Conservation (phyloP, 1,140 invertebrate genomes). For the Drosophila bocki region DNA sequence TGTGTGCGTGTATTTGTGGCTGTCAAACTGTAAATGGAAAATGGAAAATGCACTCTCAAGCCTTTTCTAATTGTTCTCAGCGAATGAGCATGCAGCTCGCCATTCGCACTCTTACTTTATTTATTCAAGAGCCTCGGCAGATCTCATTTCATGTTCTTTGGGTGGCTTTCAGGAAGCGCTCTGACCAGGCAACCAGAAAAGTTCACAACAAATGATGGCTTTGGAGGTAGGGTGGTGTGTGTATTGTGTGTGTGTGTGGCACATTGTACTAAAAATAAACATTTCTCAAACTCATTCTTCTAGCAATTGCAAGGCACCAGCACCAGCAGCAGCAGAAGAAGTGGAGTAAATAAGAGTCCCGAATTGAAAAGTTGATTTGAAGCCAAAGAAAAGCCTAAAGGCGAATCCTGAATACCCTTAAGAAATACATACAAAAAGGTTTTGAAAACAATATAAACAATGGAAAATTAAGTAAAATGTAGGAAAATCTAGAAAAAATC, state of each 20-base stretch:
- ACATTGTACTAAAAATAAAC: conserved; percentile 77
- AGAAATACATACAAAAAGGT: neutral
- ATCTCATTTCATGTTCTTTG: conserved; percentile 77
- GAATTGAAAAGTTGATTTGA: conserved; percentile 44
- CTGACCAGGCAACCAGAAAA: conserved; percentile 67
- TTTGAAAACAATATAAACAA: neutral
- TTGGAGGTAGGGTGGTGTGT: neutral
- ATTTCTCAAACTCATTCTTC: conserved; percentile 57
- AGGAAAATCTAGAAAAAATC: no score
- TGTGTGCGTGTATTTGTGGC: neutral
- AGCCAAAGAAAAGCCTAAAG: neutral
- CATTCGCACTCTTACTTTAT: conserved; percentile 45
- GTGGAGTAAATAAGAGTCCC: conserved; percentile 43
- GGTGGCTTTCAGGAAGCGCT: conserved; percentile 62
- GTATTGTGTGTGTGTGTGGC: conserved; percentile 35
- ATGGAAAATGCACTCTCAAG: conserved; percentile 26
- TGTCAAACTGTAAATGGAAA: conserved; percentile 53
- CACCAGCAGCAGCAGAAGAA: neutral
- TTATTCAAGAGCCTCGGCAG: conserved; percentile 65
- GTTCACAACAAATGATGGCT: conserved; percentile 32
- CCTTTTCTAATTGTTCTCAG: conserved; percentile 67
- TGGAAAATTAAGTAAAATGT: neutral
- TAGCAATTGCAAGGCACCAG: conserved; percentile 31
- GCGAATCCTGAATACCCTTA: conserved; percentile 17
- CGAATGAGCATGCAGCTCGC: conserved; percentile 73